Conservation (phyloP, 2,797 vertebrate genomes). For the Neosilurus hyrtlii region DNA sequence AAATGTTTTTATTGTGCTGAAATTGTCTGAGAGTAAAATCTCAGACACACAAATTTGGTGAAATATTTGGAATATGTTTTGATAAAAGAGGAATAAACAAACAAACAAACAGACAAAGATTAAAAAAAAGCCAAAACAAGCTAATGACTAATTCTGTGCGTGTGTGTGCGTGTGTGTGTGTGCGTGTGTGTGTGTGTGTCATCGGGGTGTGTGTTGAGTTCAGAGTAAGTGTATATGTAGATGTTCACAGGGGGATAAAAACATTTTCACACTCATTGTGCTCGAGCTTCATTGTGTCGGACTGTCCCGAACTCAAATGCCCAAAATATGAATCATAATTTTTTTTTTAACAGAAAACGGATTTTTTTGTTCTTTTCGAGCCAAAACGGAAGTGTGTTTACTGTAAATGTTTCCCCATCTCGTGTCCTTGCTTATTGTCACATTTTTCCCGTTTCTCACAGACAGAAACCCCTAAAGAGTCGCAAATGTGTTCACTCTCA, state of each 20-base stretch:
- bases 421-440: conserved; percentile 50
- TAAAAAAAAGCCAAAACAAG: background rate
- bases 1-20: background rate
- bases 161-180: no score
- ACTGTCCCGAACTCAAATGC: conserved; percentile 64
- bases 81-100: background rate
- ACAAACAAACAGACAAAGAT: background rate
- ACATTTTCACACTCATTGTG: conserved; percentile 63
- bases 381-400: conserved; percentile 71
- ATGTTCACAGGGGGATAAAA: conserved; percentile 22
- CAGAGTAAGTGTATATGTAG: conserved; percentile 38
- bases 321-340: conserved; percentile 62
- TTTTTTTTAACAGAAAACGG: conserved; percentile 68
- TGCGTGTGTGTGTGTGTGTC: background rate
- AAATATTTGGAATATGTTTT: background rate
- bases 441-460: conserved; percentile 46
- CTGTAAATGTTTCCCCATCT: conserved; percentile 50
- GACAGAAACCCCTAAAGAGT: conserved; percentile 29
- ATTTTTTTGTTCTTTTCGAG: conserved; percentile 58
- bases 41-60: background rate
- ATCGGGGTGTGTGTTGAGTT: conserved; percentile 8
- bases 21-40: background rate
- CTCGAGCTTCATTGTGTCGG: conserved; percentile 73
- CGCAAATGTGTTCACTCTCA: conserved; percentile 1
- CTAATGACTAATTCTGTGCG: background rate